Evolutionary conservation across 2,888 invertebrate species (phyloP).

Genomic region (Cataglyphis altisquamis): DNA sequence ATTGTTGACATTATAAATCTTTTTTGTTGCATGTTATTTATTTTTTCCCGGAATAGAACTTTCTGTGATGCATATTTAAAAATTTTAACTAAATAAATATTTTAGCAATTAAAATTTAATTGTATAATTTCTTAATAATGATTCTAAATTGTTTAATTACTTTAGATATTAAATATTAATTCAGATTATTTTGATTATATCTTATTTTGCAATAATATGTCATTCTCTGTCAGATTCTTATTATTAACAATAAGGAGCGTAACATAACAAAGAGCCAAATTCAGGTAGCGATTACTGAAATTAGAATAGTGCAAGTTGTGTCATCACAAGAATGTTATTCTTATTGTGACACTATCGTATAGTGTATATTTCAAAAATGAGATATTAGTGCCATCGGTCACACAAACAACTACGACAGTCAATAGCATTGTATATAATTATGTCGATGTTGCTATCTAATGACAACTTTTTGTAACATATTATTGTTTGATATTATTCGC

Average conservation of each 20-base stretch:
- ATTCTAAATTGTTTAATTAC: background rate
- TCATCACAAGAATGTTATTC: background rate
- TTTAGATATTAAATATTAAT: background rate
- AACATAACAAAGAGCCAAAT: background rate
- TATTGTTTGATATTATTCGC: background rate
- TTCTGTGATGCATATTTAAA: background rate
- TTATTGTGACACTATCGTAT: background rate
- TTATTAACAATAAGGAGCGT: background rate
- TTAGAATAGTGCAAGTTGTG: background rate
- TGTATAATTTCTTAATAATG: background rate
- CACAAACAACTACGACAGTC: slow-evolving; percentile 10
- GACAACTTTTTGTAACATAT: background rate
- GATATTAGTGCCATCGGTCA: background rate
- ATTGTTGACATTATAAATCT: background rate
- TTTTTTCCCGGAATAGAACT: background rate
- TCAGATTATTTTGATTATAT: background rate
- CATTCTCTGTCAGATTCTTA: background rate
- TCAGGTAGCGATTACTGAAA: background rate
- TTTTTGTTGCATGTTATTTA: background rate
- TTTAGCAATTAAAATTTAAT: background rate
- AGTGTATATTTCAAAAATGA: background rate
- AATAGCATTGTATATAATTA: slow-evolving; percentile 7
- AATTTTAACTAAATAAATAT: background rate
- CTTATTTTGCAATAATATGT: background rate
- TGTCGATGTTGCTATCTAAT: slow-evolving; percentile 15